phyloP scores from a whole-genome alignment of 2,797 vertebrate species.

The Rhadinocentrus ornatus region DNA sequence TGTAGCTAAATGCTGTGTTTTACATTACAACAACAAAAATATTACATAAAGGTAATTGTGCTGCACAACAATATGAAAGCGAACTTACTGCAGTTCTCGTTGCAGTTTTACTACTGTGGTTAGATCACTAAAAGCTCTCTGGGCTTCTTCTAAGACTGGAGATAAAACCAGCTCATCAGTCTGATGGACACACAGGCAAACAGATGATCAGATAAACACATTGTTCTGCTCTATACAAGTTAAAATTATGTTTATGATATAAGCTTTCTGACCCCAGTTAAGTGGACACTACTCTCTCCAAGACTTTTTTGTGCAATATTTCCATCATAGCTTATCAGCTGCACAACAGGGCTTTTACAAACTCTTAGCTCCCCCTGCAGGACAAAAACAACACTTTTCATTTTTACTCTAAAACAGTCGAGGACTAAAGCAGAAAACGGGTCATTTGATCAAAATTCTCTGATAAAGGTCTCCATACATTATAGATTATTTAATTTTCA shows the following conservation, averaged over 20 bases:
- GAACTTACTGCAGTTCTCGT: constrained; percentile 84
- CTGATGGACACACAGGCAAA: constrained; percentile 49
- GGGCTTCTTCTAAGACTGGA: constrained; percentile 76
- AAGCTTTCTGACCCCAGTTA: constrained; percentile 66
- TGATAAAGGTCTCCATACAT: neutral
- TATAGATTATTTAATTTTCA: neutral
- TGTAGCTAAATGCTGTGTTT: neutral
- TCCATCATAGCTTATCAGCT: constrained; percentile 81
- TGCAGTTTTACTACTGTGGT: constrained; percentile 80
- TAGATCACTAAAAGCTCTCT: constrained; percentile 80
- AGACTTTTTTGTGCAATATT: constrained; percentile 78
- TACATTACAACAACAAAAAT: neutral
- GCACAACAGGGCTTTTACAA: constrained; percentile 62
- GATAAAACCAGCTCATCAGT: constrained; percentile 54
- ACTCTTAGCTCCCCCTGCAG: constrained; percentile 57
- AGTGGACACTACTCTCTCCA: constrained; percentile 51
- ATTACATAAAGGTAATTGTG: neutral
- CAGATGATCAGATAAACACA: constrained; percentile 8
- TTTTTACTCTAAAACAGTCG: neutral
- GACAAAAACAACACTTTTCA: constrained; percentile 21
- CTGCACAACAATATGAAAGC: neutral
- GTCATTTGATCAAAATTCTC: neutral
- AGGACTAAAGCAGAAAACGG: neutral
- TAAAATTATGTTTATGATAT: neutral
- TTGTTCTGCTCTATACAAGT: neutral